phyloP scores from a whole-genome alignment of 2,888 invertebrate species.

The Sabatieria punctata region DNA sequence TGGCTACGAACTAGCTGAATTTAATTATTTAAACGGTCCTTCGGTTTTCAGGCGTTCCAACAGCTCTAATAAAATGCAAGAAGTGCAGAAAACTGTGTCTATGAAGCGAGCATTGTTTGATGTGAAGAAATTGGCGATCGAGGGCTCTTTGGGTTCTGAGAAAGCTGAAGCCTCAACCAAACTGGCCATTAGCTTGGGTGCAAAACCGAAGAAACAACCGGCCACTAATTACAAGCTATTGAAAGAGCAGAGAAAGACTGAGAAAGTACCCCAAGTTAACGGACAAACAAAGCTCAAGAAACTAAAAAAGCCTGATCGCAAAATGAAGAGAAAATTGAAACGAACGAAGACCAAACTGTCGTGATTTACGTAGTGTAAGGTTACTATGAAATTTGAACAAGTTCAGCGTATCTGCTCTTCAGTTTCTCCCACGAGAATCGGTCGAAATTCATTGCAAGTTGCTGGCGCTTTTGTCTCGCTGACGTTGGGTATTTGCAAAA shows the following conservation, averaged over 20 bases:
- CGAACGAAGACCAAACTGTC: too few relatives aligned
- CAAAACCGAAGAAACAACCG: constrained; percentile 14
- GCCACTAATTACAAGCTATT: constrained; percentile 17
- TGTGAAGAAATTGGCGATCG: neutral
- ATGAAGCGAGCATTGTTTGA: neutral
- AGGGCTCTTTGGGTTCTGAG: neutral
- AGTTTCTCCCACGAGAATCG: neutral
- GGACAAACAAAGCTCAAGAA: too few relatives aligned
- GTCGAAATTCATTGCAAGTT: neutral
- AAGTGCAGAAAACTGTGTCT: too few relatives aligned
- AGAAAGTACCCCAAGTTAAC: too few relatives aligned
- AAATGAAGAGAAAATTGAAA: too few relatives aligned
- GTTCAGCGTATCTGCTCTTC: neutral
- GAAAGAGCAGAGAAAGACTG: constrained; percentile 10
- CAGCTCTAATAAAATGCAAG: too few relatives aligned
- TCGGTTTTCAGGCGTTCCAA: too few relatives aligned
- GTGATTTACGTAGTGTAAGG: neutral
- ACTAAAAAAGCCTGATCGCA: too few relatives aligned
- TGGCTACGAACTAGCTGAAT: too few relatives aligned
- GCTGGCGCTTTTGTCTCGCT: neutral
- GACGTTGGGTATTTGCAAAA: constrained; percentile 10
- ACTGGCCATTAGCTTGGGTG: constrained; percentile 14
- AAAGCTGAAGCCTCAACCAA: neutral
- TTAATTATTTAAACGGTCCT: too few relatives aligned
- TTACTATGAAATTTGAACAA: neutral